Base-by-base conservation (phyloP, 2,888 invertebrate genomes). In the Ornithoptera alexandrae region DNA sequence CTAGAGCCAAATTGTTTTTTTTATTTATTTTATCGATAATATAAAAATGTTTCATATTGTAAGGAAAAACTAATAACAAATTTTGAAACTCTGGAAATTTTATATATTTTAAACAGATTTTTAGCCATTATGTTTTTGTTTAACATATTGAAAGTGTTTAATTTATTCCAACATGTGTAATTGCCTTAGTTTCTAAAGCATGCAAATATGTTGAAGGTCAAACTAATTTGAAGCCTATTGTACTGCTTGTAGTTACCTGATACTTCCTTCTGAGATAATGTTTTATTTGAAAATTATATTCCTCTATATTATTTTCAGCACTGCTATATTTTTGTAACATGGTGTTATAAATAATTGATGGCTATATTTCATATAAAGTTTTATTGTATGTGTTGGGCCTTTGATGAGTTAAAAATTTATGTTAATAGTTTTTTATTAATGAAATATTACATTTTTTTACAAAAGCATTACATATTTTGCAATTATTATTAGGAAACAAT, bases 221-320 rank as follows among this genome's bases (percentile, higher is more conserved):
- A 22, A 30, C 10, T 30, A 46, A 30, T 60, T 60, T 46, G 30
- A 60, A 60, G 50, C 57, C 10, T 2, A 10, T 10, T 58, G 22
- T 58, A 15, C 8, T 22, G 18, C 20, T 42, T 17, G 24, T 50
- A 66, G 24, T 66, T 59, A n/a, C 46, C 42, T 30, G 42, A 65
- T 59, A 59, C 50, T 59, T 65, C 65, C 59, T 65, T 24, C 22
- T 60, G 3, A 60, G 12, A 36, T 24, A 60, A 46, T 42, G 12
- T 42, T 60, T 60, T n/a, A 12, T 20, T 30, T 60, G 18, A 36
- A 53, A 46, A 46, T 15, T 12, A 15, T 46, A 2, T 42, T 42
- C 42, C 12, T 46, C 10, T 39, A 1, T 39, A 30, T 10, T 39
- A 39, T 8, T 39, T 39, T 39, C 7, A 39, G 39, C 39, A 39